A percentile compares a stretch with the other conserved stretches of the same genome.
These are phyloP conservation scores for Schrankia costaestrigalis DNA, from an alignment of 2,888 invertebrate species.

Conservation along the genomic window DNA sequence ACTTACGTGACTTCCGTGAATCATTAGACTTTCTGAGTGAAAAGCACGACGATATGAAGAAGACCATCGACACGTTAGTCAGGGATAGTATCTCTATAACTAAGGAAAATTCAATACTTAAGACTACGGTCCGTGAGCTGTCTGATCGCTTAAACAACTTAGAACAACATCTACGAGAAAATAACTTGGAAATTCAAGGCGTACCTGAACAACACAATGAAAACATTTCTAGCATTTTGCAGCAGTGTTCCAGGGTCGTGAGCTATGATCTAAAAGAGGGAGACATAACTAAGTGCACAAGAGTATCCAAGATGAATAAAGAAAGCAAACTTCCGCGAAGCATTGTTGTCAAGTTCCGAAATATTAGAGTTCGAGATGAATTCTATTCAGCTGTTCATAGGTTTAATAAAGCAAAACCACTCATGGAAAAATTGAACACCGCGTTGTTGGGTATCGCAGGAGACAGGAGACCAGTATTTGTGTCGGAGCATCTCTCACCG, in stretches of 20 bases:
- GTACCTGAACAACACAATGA: constrained; percentile 5
- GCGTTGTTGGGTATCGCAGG: constrained; percentile 2
- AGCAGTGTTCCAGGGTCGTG: constrained; percentile 1
- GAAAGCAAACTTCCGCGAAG: constrained; percentile 4
- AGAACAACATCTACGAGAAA: constrained; percentile 7
- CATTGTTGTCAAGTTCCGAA: constrained; percentile 5
- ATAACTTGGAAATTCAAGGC: constrained; percentile 6
- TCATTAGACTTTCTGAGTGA: constrained; percentile 1
- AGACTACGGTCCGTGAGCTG: too few relatives aligned
- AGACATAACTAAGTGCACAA: constrained; percentile 6
- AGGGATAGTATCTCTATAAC: too few relatives aligned
- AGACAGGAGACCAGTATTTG: constrained; percentile 7
- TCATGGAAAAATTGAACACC: constrained; percentile 2
- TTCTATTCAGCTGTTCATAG: constrained; percentile 3
- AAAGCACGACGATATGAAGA: constrained; percentile 3
- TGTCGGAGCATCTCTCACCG: constrained; percentile 5
- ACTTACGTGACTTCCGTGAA: constrained; percentile 3
- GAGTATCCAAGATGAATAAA: constrained; percentile 6
- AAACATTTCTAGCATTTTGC: too few relatives aligned
- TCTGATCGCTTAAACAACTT: constrained; percentile 2
- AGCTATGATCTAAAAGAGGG: constrained; percentile 1
- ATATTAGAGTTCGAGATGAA: too few relatives aligned
- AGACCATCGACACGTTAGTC: too few relatives aligned
- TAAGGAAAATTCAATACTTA: too few relatives aligned
- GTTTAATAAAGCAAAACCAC: constrained; percentile 5